Conservation (phyloP, 2,888 invertebrate species). For the Trichogramma evanescens region DNA sequence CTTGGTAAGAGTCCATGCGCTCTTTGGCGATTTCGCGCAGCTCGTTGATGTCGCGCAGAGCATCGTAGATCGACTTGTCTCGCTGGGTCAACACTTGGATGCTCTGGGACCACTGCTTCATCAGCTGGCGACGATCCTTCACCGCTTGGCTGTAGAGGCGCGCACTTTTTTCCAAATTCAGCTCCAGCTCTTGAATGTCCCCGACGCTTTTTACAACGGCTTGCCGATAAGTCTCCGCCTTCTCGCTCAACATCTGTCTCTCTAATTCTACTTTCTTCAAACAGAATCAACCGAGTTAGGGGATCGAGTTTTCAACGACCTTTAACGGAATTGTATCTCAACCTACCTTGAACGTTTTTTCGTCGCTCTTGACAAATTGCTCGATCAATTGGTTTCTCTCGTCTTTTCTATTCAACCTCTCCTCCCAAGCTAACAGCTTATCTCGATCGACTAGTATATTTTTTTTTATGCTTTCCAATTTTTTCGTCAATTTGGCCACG, state of each 20-base stretch:
- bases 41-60: slow-evolving; percentile 51
- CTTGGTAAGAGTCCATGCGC: slow-evolving; percentile 52
- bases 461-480: slow-evolving; percentile 59
- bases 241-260: slow-evolving; percentile 49
- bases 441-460: slow-evolving; percentile 64
- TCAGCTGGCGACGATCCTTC: slow-evolving; percentile 61
- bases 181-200: slow-evolving; percentile 43
- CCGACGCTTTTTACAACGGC: slow-evolving; percentile 21
- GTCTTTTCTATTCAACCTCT: slow-evolving; percentile 61
- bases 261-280: slow-evolving; percentile 51
- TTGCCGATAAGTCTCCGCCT: slow-evolving; percentile 48
- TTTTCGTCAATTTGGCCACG: slow-evolving; percentile 53
- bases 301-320: neutral
- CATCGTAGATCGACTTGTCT: slow-evolving; percentile 57
- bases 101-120: slow-evolving; percentile 66
- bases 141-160: slow-evolving; percentile 54
- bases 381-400: slow-evolving; percentile 66
- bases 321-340: neutral
- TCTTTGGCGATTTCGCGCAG: slow-evolving; percentile 48
- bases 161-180: slow-evolving; percentile 51
- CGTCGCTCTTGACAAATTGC: slow-evolving; percentile 65
- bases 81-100: slow-evolving; percentile 64
- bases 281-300: no score
- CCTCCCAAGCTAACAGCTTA: slow-evolving; percentile 65
- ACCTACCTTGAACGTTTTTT: slow-evolving; percentile 56